phyloP scores from a whole-genome alignment of 2,113 vertebrate genomes.

The Sprattus sprattus region DNA sequence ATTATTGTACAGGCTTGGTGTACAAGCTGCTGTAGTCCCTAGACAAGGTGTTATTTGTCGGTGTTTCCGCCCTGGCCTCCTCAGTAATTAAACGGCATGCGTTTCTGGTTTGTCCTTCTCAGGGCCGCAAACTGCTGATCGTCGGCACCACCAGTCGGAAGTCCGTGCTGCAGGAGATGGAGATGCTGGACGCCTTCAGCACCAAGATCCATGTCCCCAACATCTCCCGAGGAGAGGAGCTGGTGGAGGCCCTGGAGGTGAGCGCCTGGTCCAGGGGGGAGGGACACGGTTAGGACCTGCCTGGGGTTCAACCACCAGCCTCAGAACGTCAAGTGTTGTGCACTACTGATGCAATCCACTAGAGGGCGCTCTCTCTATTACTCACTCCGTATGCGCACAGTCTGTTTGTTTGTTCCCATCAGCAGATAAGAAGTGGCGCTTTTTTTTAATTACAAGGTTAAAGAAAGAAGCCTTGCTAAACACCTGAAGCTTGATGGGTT shows the following conservation, averaged over 20 bases:
- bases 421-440: not conserved
- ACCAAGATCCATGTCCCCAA: conserved; percentile 93
- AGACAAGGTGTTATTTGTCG: no score
- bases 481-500: not conserved
- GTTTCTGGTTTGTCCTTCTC: conserved; percentile 14
- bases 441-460: no score
- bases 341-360: not conserved
- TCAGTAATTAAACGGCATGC: not conserved
- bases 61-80: not conserved
- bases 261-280: not conserved
- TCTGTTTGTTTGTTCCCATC: not conserved
- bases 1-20: not conserved
- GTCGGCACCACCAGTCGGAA: conserved; percentile 94
- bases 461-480: not conserved
- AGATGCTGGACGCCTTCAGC: conserved; percentile 93
- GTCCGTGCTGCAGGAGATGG: conserved; percentile 96
- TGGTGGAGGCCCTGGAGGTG: conserved; percentile 88
- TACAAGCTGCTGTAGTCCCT: no score
- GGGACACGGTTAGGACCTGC: no score
- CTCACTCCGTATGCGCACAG: not conserved
- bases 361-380: not conserved
- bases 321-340: not conserved
- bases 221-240: conserved; percentile 83
- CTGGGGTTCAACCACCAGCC: not conserved
- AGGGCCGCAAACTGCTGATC: conserved; percentile 96